A percentile compares a stretch with the other conserved stretches of the same genome.
Conservation (phyloP, 2,113 vertebrate genomes). For the Scopus umbretta region DNA sequence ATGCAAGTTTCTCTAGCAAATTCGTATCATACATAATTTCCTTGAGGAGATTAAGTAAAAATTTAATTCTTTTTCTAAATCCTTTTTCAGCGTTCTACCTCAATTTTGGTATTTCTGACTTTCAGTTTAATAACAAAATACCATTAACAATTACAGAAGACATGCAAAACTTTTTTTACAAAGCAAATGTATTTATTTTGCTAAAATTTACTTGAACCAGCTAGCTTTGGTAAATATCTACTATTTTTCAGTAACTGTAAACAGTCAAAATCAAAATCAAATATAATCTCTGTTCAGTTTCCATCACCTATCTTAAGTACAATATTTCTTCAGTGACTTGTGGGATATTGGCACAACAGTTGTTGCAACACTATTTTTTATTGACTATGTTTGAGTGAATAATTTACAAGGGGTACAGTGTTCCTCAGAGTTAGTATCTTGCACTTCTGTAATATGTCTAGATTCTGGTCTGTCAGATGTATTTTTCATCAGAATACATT, state of each 20-base stretch:
- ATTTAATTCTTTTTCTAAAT: not conserved
- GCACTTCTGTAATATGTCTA: not conserved
- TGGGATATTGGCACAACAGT: not conserved
- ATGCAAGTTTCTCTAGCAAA: not conserved
- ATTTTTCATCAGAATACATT: slow-evolving; percentile 13
- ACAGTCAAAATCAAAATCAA: not conserved
- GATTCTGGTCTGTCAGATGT: not conserved
- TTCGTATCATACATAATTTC: not conserved
- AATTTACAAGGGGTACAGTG: not conserved
- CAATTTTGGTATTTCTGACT: not conserved
- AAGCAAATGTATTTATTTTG: not conserved
- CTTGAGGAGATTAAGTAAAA: not conserved
- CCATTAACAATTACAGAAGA: not conserved
- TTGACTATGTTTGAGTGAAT: not conserved
- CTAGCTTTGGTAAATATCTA: not conserved
- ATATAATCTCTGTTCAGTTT: not conserved
- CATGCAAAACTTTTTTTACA: not conserved
- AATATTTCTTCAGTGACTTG: not conserved
- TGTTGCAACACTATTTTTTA: not conserved
- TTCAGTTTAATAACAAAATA: not conserved
- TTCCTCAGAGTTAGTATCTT: not conserved
- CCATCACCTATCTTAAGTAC: not conserved
- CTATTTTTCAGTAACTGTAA: not conserved
- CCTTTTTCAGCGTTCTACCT: not conserved
- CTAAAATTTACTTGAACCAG: not conserved